These are phyloP conservation scores for Crepidodera aurea DNA, from an alignment of 2,888 invertebrate genomes.

Conservation along the genomic window DNA sequence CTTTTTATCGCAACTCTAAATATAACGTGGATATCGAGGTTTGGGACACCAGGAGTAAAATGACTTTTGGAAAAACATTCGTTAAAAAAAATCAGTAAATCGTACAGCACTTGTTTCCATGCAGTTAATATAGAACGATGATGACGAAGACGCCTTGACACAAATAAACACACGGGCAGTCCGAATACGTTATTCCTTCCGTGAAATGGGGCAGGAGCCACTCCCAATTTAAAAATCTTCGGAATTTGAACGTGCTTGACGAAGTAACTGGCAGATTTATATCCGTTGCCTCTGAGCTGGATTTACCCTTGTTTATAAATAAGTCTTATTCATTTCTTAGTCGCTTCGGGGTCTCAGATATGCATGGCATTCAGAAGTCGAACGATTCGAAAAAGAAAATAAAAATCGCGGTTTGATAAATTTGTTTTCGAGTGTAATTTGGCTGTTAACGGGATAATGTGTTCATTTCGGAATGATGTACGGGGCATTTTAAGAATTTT, in stretches of 20 bases:
- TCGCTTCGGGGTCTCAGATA: slow-evolving; percentile 18
- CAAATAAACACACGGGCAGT: too few relatives aligned
- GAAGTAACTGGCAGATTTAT: slow-evolving; percentile 34
- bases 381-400: slow-evolving; percentile 12
- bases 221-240: slow-evolving; percentile 21
- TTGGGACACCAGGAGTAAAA: too few relatives aligned
- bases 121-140: too few relatives aligned
- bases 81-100: too few relatives aligned
- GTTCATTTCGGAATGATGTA: slow-evolving; percentile 1
- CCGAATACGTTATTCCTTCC: neutral
- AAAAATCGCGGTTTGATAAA: neutral
- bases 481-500: neutral
- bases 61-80: too few relatives aligned
- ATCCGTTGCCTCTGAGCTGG: slow-evolving; percentile 26
- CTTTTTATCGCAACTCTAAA: too few relatives aligned
- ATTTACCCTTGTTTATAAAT: slow-evolving; percentile 37
- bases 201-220: slow-evolving; percentile 14
- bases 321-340: slow-evolving; percentile 25
- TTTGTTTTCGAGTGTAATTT: slow-evolving; percentile 18
- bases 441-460: slow-evolving; percentile 24
- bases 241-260: slow-evolving; percentile 34
- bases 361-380: slow-evolving; percentile 23
- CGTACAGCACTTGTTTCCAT: too few relatives aligned
- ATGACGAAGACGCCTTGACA: too few relatives aligned
- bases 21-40: too few relatives aligned